Evolutionary conservation across 2,113 vertebrate genomes (phyloP), one percentile per base, ranked within the genome.

Genomic region (Abramis brama): DNA sequence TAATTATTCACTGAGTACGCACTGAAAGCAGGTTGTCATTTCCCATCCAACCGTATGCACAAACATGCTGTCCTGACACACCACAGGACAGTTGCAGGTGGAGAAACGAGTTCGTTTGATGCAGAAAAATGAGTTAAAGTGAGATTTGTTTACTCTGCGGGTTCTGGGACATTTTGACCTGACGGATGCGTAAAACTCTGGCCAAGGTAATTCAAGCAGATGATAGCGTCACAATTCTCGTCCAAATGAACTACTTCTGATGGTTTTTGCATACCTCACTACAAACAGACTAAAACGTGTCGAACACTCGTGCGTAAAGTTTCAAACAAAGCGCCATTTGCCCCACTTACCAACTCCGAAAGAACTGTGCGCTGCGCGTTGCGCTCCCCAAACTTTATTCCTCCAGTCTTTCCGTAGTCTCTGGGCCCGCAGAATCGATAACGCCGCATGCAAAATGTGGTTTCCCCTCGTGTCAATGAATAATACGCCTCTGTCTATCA

Each of bases 321-420:
- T 71, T 23, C 77, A 68, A 64, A 77, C 74, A 39, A 23, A 74
- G 79, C 68, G 68, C 79, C 82, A 57, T 60, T 57, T 73, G 68
- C 33, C 55, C 19, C 62, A 91, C 90, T 91, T 79, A 91, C 90
- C 90, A 89, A 73, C 89, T 89, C 86, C 89, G 52, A 78, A 50
- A 73, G 64, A 85, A 83, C 71, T 45, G 30, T 60, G 87, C 85
- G 60, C 86, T 78, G 64, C 82, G 79, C 75, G 39, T 39, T 47
- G 87, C 84, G 62, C 86, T 76, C 68, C 83, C 60, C 87, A 64
- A 27, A 87, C 78, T 85, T 76, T 77, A 84, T 71, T 75, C 80
- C 83, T 75, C 76, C 80, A 59, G 39, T 73, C 64, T 59, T 83
- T 85, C 60, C 73, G 73, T 75, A 27, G 43, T 75, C 73, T 75